phyloP scores from a whole-genome alignment of 2,113 vertebrate species.

The Arothron firmamentum region DNA sequence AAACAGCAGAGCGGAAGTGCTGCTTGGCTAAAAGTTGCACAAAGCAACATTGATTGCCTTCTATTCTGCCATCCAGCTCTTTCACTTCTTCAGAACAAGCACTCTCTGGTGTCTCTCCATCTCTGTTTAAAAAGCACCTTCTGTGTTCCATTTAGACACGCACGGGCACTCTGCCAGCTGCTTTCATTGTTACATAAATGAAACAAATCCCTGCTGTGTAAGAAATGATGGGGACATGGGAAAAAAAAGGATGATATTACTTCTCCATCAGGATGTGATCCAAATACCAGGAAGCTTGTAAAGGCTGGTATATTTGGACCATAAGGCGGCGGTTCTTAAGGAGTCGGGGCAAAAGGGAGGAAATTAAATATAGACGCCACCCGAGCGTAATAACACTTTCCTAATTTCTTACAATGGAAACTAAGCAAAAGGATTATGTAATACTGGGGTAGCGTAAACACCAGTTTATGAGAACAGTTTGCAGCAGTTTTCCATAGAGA shows the following conservation, averaged over 20 bases:
- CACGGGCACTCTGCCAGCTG: constrained; percentile 53
- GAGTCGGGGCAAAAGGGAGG: constrained; percentile 34
- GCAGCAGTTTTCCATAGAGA: constrained; percentile 49
- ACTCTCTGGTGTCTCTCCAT: constrained; percentile 55
- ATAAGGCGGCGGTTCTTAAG: constrained; percentile 37
- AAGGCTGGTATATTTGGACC: constrained; percentile 48
- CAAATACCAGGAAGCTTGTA: constrained; percentile 54
- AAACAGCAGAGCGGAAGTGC: constrained; percentile 29
- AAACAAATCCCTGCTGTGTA: constrained; percentile 66
- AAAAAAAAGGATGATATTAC: constrained; percentile 64
- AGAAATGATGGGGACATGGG: constrained; percentile 62
- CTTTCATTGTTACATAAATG: constrained; percentile 67
- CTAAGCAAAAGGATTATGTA: constrained; percentile 52
- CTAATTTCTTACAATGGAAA: constrained; percentile 61
- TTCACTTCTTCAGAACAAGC: constrained; percentile 48
- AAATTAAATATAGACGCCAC: constrained; percentile 53
- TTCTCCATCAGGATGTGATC: constrained; percentile 50
- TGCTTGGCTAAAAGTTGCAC: constrained; percentile 55
- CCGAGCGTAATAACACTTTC: constrained; percentile 52
- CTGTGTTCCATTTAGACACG: constrained; percentile 60
- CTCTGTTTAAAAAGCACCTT: constrained; percentile 59
- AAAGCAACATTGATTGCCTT: constrained; percentile 64
- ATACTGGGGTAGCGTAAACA: constrained; percentile 59
- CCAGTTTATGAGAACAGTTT: constrained; percentile 51
- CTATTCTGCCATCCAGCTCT: constrained; percentile 45